Conservation (phyloP, 2,888 invertebrate species). For the Polydrusus cervinus region DNA sequence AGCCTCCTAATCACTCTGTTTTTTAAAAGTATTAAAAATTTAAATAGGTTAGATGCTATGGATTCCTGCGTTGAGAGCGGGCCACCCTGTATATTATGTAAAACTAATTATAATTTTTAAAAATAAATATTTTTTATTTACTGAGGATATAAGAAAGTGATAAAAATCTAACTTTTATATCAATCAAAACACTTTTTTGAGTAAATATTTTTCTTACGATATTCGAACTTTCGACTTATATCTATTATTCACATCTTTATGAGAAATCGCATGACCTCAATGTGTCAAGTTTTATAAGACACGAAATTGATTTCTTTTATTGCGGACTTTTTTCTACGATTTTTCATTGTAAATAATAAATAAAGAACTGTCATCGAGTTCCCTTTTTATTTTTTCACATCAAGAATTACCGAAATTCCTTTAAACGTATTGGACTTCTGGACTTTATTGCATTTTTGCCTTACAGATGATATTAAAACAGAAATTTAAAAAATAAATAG, state of each 20-base stretch:
- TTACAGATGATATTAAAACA: no score
- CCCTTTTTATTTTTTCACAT: background rate
- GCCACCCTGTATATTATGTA: no score
- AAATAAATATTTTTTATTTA: background rate
- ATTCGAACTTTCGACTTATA: conserved; percentile 1
- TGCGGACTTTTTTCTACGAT: conserved; percentile 2
- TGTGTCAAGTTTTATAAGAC: conserved; percentile 18
- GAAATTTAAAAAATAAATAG: no score
- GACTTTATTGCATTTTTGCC: no score
- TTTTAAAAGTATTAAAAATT: no score
- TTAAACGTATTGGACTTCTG: background rate
- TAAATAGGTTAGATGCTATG: no score
- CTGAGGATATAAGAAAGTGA: background rate
- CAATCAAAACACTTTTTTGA: background rate
- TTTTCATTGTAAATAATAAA: conserved; percentile 19
- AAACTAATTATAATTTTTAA: no score
- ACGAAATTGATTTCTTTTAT: conserved; percentile 13
- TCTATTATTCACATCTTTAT: conserved; percentile 17
- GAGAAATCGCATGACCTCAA: conserved; percentile 10
- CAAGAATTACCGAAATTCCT: conserved; percentile 1
- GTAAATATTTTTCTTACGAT: conserved; percentile 1
- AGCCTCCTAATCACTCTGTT: no score
- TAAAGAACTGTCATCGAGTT: conserved; percentile 5
- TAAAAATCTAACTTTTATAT: background rate
- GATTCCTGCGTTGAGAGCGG: no score